Evolutionary conservation across 2,797 vertebrate species (phyloP).

Genomic region (Falco cherrug): DNA sequence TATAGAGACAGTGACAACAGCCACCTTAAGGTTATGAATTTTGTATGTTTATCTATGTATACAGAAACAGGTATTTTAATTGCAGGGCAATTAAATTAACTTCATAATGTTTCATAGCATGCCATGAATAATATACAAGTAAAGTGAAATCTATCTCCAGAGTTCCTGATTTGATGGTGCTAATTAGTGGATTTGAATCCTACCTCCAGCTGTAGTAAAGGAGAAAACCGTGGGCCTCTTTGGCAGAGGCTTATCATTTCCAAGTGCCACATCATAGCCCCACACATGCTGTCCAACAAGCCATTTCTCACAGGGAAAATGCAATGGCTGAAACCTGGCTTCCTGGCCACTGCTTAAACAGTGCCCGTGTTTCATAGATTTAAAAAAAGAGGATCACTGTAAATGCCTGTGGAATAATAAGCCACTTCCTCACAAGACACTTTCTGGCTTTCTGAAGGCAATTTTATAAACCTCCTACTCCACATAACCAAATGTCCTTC

Average conservation of each 20-base stretch:
- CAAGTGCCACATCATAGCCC: not conserved
- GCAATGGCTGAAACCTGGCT: not conserved
- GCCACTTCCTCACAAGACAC: not conserved
- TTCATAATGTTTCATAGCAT: conserved; percentile 5
- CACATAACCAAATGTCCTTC: not conserved
- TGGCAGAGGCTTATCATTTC: not conserved
- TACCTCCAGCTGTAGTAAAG: not conserved
- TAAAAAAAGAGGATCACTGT: not conserved
- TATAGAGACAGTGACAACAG: not conserved
- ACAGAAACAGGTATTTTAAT: conserved; percentile 44
- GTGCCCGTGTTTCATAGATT: not conserved
- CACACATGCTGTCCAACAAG: not conserved
- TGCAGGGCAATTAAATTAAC: conserved; percentile 28
- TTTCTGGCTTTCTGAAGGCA: not conserved
- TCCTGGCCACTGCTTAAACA: not conserved
- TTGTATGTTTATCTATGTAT: not conserved
- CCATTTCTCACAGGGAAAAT: not conserved
- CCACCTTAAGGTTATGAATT: not conserved
- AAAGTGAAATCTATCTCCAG: not conserved
- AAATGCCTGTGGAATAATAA: not conserved
- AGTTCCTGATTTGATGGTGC: not conserved
- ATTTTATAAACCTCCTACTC: not conserved
- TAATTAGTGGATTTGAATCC: not conserved
- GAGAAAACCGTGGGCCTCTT: not conserved
- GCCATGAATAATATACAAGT: conserved; percentile 43